These are phyloP conservation scores for Drosophila ezoana DNA, from an alignment of 2,888 invertebrate species.

Conservation along the genomic window DNA sequence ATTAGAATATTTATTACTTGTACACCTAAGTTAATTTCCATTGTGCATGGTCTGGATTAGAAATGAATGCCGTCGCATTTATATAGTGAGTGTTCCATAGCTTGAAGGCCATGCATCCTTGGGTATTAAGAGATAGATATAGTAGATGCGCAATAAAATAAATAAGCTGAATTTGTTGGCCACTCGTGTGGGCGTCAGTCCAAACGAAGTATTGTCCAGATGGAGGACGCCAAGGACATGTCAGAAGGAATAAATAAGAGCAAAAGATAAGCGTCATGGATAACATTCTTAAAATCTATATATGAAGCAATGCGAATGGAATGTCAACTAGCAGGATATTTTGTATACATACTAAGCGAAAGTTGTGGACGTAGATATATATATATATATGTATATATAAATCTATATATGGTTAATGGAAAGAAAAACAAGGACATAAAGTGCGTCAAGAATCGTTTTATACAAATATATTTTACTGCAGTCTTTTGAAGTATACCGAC, in stretches of 20 bases:
- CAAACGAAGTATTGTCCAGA: neutral
- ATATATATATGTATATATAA: too few species aligned
- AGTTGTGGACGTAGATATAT: too few species aligned
- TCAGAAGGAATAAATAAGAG: neutral
- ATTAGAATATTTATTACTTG: constrained; percentile 55
- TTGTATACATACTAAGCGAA: neutral
- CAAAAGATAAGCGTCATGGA: neutral
- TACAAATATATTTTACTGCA: too few species aligned
- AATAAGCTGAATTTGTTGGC: neutral
- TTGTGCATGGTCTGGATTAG: constrained; percentile 31
- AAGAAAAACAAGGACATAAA: too few species aligned
- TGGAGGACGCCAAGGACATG: neutral
- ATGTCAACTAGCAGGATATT: neutral
- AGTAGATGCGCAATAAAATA: neutral
- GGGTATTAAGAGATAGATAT: neutral
- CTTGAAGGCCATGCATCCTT: neutral
- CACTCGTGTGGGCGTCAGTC: neutral
- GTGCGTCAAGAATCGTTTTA: too few species aligned
- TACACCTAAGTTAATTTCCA: constrained; percentile 39
- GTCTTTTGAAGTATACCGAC: too few species aligned
- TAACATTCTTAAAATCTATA: too few species aligned
- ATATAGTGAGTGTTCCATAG: neutral
- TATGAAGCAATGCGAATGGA: too few species aligned
- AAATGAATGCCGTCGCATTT: constrained; percentile 25
- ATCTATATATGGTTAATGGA: too few species aligned